Evolutionary conservation across 2,888 invertebrate genomes (phyloP), one percentile per base, ranked within the genome.

Genomic region (Parascotia fuliginaria): DNA sequence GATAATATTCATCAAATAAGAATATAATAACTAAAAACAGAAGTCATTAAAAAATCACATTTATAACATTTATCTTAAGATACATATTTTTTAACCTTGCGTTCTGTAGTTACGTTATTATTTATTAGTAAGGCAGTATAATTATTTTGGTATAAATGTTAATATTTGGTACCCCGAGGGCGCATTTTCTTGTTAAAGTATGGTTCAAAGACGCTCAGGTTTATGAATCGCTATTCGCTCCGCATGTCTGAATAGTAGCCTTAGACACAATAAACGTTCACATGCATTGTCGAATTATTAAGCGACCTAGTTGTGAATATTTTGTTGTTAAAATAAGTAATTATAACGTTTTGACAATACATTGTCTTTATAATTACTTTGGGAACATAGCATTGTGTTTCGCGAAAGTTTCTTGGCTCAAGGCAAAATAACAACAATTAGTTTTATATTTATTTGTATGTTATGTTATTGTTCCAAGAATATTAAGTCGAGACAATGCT

Each of bases 311-410:
- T 63, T 70, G 55, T 43, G 42, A 51, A 46, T 59, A 64, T 61
- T 50, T 69, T 66, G 60, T 62, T 67, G 55, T 65, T 44, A 59
- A 65, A 70, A 60, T 67, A 60, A 70, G 63, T 67, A 70, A 70
- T 70, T 70, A 70, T 70, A 70, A 60, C 67, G 46, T 68, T 68
- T 68, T 70, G 70, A 70, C 68, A 67, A 63, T 56, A 59, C 65
- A 70, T 69, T 67, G 65, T 70, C 39, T 58, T 13, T 43, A 9
- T 70, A 67, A 70, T 67, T 55, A 59, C 59, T 59, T 52, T 56
- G 69, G 36, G 69, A 70, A 70, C 41, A 46, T 42, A 47, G 55
- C 54, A 65, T 65, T 67, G 70, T 65, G 42, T 59, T 55, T 49
- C 37, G 65, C 62, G 62, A 70, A 62, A 69, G 60, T 69, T 55